Percentiles rank a stretch among this genome's conserved stretches.
phyloP scores from a whole-genome alignment of 2,113 vertebrate species.

The Trichechus manatus region DNA sequence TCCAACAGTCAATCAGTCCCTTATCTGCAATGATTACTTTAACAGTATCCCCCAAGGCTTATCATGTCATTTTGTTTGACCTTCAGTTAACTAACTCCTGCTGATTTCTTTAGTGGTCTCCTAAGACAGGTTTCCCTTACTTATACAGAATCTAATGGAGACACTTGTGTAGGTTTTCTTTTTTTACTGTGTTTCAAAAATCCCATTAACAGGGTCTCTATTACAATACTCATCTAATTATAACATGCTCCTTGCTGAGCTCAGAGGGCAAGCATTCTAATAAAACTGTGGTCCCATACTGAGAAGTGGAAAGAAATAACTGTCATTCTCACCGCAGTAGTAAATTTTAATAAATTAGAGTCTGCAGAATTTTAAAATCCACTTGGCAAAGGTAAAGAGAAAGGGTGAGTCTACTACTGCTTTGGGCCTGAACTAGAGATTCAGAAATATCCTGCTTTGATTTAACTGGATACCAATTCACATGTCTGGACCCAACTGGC shows the following conservation, averaged over 20 bases:
- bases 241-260: conserved; percentile 79
- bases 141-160: conserved; percentile 73
- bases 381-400: conserved; percentile 73
- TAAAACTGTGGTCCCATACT: conserved; percentile 76
- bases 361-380: conserved; percentile 63
- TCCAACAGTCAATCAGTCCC: conserved; percentile 40
- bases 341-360: conserved; percentile 74
- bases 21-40: conserved; percentile 69
- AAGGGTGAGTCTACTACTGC: not conserved
- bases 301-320: conserved; percentile 73
- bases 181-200: conserved; percentile 76
- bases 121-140: conserved; percentile 71
- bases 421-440: conserved; percentile 35
- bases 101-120: conserved; percentile 77
- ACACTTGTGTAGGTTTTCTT: conserved; percentile 69
- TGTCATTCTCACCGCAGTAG: conserved; percentile 67
- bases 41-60: conserved; percentile 59
- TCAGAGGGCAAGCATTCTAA: conserved; percentile 77
- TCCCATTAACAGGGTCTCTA: conserved; percentile 80
- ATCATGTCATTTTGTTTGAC: conserved; percentile 76
- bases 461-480: conserved; percentile 35
- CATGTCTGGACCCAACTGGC: not conserved
- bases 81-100: conserved; percentile 82
- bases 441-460: conserved; percentile 25
- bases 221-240: conserved; percentile 83